Evolutionary conservation across 2,888 invertebrate species (phyloP), one percentile per base, ranked within the genome.

Genomic region (Unio delphinus): DNA sequence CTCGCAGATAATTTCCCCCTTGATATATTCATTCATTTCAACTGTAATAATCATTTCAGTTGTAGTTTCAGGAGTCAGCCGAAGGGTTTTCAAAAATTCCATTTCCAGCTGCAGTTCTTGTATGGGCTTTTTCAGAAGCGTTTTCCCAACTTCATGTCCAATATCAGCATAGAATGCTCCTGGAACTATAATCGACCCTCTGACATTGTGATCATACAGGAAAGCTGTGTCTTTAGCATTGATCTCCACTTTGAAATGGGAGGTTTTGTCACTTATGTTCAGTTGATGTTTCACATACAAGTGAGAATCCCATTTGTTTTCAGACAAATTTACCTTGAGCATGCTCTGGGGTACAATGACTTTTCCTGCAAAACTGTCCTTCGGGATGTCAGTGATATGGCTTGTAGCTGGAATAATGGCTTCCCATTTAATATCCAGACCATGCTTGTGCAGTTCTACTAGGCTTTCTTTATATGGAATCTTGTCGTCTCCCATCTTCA

Each of bases 121-220:
- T 30, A 30, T 30, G 4, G 28, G 28, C 15, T 34, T 61, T n/a
- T 15, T 45, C 61, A 55, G 56, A 18, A 26, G 30, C 20, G 54
- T 6, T 20, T 18, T 69, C 45, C 72, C 74, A 30, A 78, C 55
- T 20, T 75, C 80, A 26, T 80, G 66, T 1, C 72, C 80, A 18
- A 78, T 68, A 59, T 81, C 81, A 1, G 73, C 79, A 67, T 80
- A 80, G 18, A 78, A 69, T 2, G 81, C 77, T 2, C 80, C 82
- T 4, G 81, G 82, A 4, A 79, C 73, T 20, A 80, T 57, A n/a
- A 79, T 73, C 23, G 64, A 68, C 3, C 76, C 78, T 1, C 68
- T 71, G 6, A 81, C 77, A 26, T 71, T 72, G 64, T 83, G 82
- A 61, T 80, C 79, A 68, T 75, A 81, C 2, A 83, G 72, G 64